Percentiles rank a stretch among this genome's conserved stretches.
Evolutionary conservation across 2,113 vertebrate genomes (phyloP).

Genomic region (Andinoacara biseriatus): DNA sequence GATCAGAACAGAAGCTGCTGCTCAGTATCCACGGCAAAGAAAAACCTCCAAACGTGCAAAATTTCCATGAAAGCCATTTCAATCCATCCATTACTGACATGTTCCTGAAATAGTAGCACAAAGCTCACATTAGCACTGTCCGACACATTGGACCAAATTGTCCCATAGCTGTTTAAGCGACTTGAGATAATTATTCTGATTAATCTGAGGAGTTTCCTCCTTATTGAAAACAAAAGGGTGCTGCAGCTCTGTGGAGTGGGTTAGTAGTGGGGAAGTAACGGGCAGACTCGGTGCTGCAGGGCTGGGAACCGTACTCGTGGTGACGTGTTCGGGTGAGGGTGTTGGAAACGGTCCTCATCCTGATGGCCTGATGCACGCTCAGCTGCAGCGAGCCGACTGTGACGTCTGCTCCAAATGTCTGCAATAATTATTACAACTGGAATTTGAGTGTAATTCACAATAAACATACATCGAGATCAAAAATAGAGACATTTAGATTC

Average conservation of each 20-base stretch:
- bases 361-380: accelerated
- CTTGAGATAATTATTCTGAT: neutral
- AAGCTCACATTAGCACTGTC: no score
- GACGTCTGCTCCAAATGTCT: neutral
- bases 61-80: no score
- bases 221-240: no score
- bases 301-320: neutral
- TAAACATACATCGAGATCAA: neutral
- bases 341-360: neutral
- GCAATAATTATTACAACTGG: neutral
- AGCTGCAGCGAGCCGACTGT: neutral
- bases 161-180: neutral
- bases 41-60: no score
- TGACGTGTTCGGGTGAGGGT: accelerated
- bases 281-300: neutral
- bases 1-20: neutral
- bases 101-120: no score
- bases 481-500: neutral
- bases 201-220: no score
- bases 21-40: neutral
- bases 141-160: no score
- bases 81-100: no score
- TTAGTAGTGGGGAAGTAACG: neutral
- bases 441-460: accelerated
- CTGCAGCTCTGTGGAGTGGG: neutral